phyloP scores from a whole-genome alignment of 2,888 invertebrate species.

The Cantharis nigra region DNA sequence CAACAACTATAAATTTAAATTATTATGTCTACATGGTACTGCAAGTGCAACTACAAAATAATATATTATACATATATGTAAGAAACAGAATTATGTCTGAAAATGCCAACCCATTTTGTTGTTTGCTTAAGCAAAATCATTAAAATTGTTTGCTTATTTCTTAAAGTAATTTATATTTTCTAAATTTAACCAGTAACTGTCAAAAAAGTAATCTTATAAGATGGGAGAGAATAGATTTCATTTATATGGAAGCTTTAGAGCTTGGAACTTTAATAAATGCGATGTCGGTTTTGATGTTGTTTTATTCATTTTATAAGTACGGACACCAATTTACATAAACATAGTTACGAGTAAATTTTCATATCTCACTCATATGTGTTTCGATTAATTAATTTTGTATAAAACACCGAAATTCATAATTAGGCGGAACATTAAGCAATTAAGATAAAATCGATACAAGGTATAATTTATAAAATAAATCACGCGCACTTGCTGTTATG shows the following conservation, averaged over 20 bases:
- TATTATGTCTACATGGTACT: not conserved
- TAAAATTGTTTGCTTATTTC: not conserved
- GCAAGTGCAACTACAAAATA: not conserved
- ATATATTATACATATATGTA: not conserved
- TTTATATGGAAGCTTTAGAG: not conserved
- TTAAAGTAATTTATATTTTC: conserved; percentile 3
- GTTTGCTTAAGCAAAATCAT: not conserved
- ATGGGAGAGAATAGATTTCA: conserved; percentile 1
- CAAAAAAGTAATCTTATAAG: conserved; percentile 4
- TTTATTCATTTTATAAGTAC: conserved; percentile 4
- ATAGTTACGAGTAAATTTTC: conserved; percentile 2
- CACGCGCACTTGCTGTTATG: not conserved
- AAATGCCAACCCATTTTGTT: not conserved
- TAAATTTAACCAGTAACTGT: conserved; percentile 1
- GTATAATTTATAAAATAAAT: not conserved
- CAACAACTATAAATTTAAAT: not conserved
- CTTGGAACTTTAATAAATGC: conserved; percentile 4
- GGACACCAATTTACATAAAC: not conserved
- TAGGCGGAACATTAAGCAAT: not conserved
- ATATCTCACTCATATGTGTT: conserved; percentile 4
- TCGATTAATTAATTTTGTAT: not conserved
- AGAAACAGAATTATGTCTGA: not conserved
- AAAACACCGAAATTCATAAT: not conserved
- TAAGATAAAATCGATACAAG: not conserved
- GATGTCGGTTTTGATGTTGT: conserved; percentile 1